phyloP scores from a whole-genome alignment of 2,888 invertebrate species.

The Gnatocerus cornutus region DNA sequence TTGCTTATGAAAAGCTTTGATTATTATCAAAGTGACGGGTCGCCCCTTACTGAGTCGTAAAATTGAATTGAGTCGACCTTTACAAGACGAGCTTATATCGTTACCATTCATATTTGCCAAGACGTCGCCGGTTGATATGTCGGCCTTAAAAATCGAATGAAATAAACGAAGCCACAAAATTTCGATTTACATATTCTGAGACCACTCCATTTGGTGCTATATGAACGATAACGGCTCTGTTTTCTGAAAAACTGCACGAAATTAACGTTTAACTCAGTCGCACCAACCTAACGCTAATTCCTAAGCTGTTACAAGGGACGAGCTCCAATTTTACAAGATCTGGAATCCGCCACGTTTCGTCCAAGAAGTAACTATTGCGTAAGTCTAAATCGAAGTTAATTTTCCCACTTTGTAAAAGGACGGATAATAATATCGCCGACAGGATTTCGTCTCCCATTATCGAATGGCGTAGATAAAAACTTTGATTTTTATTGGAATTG shows the following conservation, averaged over 20 bases:
- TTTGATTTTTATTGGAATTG: constrained; percentile 53
- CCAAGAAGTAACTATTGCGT: constrained; percentile 76
- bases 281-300: constrained; percentile 75
- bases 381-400: constrained; percentile 74
- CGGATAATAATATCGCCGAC: constrained; percentile 75
- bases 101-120: constrained; percentile 78
- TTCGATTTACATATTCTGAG: constrained; percentile 76
- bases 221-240: constrained; percentile 75
- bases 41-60: constrained; percentile 71
- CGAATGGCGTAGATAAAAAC: constrained; percentile 68
- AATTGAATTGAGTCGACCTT: constrained; percentile 72
- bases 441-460: constrained; percentile 79
- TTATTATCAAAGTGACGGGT: constrained; percentile 72
- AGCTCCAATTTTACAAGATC: constrained; percentile 74
- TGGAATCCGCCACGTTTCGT: constrained; percentile 77
- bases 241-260: constrained; percentile 73
- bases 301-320: constrained; percentile 77
- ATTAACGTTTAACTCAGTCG: neutral
- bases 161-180: constrained; percentile 16
- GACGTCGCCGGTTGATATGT: constrained; percentile 77
- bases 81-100: constrained; percentile 70
- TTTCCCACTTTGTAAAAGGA: constrained; percentile 73
- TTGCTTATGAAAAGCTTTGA: constrained; percentile 73
- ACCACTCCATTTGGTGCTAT: constrained; percentile 76
- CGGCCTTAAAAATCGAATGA: constrained; percentile 69